A percentile compares a stretch with the other conserved stretches of the same genome.
These are phyloP conservation scores for Aix galericulata DNA, from an alignment of 2,113 vertebrate species.

Conservation along the genomic window DNA sequence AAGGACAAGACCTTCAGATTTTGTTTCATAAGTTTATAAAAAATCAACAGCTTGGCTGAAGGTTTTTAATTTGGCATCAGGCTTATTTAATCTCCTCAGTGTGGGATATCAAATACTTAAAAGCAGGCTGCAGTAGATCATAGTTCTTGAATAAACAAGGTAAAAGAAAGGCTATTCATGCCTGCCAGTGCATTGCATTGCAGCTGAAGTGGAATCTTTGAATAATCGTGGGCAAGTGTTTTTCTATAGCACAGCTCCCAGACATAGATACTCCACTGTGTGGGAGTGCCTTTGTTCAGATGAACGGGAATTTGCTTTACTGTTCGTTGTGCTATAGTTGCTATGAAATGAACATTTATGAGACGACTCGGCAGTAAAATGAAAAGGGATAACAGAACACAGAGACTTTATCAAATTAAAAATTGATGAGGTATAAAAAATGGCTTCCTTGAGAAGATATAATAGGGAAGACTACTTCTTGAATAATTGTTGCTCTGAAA, in stretches of 20 bases:
- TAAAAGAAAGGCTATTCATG: constrained; percentile 38
- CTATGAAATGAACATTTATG: constrained; percentile 38
- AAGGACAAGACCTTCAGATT: constrained; percentile 46
- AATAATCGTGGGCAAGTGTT: constrained; percentile 28
- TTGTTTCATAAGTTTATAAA: constrained; percentile 42
- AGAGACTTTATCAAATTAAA: constrained; percentile 61
- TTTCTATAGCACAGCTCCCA: constrained; percentile 20
- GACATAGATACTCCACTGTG: not conserved
- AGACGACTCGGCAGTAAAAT: not conserved
- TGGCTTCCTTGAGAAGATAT: constrained; percentile 33
- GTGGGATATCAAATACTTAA: constrained; percentile 24
- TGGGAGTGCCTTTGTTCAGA: constrained; percentile 52
- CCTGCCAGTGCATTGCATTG: constrained; percentile 8
- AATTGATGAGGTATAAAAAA: constrained; percentile 46
- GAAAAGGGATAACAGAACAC: constrained; percentile 19
- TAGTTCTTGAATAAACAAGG: constrained; percentile 51
- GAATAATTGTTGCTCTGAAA: constrained; percentile 34
- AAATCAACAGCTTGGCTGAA: not conserved
- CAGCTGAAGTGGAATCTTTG: constrained; percentile 16
- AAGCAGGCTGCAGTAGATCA: constrained; percentile 22
- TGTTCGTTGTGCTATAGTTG: constrained; percentile 33
- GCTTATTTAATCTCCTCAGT: constrained; percentile 26
- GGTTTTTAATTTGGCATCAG: constrained; percentile 16
- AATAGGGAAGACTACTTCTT: constrained; percentile 19
- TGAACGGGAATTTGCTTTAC: not conserved